phyloP scores from a whole-genome alignment of 1,140 invertebrate species.

The Megalopta genalis region DNA sequence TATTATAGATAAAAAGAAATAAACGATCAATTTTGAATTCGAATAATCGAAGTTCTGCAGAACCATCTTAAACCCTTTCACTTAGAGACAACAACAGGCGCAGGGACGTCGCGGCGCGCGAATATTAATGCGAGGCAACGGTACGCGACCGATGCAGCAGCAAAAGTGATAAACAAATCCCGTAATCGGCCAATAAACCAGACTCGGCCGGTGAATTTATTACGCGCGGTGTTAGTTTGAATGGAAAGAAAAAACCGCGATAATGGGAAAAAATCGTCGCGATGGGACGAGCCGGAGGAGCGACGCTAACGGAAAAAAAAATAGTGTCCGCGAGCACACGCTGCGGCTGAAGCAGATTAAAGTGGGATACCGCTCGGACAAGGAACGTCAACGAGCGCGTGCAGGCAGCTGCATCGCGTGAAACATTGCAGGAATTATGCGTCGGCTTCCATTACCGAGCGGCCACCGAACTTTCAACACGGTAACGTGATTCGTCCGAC shows the following conservation, averaged over 20 bases:
- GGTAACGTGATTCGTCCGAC: conserved; percentile 16
- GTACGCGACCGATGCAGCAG: too few relatives aligned
- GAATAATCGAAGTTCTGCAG: too few relatives aligned
- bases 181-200: too few relatives aligned
- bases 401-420: conserved; percentile 30
- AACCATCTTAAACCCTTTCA: too few relatives aligned
- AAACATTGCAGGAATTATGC: conserved; percentile 42
- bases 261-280: conserved; percentile 4
- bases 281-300: background rate
- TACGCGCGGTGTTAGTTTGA: background rate
- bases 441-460: conserved; percentile 31
- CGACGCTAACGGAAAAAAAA: background rate
- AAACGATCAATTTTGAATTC: too few relatives aligned
- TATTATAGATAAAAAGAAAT: too few relatives aligned
- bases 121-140: background rate
- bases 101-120: too few relatives aligned
- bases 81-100: too few relatives aligned
- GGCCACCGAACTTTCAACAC: conserved; percentile 34
- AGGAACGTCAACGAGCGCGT: conserved; percentile 16
- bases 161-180: too few relatives aligned
- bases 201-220: too few relatives aligned
- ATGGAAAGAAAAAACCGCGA: background rate
- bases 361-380: conserved; percentile 18
- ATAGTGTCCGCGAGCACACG: background rate
- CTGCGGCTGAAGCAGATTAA: conserved; percentile 8